A percentile compares a stretch with the other conserved stretches of the same genome.
phyloP scores from a whole-genome alignment of 2,888 invertebrate genomes.

The Magallana nippona region DNA sequence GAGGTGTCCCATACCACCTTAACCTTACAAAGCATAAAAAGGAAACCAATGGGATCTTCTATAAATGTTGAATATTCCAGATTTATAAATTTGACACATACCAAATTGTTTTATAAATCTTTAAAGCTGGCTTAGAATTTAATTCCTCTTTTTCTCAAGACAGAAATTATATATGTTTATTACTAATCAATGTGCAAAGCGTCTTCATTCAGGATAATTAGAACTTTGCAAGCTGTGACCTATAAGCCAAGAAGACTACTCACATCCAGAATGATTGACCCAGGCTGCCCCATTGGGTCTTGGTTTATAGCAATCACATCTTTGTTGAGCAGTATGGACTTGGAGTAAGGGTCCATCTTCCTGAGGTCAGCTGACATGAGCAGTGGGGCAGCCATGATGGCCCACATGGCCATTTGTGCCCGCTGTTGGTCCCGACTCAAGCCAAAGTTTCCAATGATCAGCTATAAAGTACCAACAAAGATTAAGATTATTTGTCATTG shows the following conservation, averaged over 20 bases:
- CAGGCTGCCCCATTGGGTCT: constrained; percentile 94
- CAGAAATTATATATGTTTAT: no score
- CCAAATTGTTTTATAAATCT: no score
- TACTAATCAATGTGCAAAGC: no score
- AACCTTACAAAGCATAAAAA: no score
- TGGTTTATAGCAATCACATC: constrained; percentile 96
- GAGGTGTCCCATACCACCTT: no score
- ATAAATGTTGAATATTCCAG: neutral
- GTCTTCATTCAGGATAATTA: neutral
- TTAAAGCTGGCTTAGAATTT: no score
- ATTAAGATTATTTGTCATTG: neutral
- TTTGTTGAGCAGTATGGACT: constrained; percentile 93
- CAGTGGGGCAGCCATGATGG: constrained; percentile 94
- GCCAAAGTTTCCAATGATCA: constrained; percentile 96
- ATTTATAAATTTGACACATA: neutral
- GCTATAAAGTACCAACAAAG: constrained; percentile 82
- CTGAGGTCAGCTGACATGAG: constrained; percentile 96
- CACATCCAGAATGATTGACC: constrained; percentile 84
- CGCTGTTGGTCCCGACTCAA: constrained; percentile 95
- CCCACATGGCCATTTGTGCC: constrained; percentile 98
- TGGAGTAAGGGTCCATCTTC: constrained; percentile 92
- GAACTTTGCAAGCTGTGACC: neutral
- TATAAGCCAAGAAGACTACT: neutral
- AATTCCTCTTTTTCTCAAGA: no score
- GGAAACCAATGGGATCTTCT: neutral